Evolutionary conservation across 2,888 invertebrate genomes (phyloP), one percentile per base, ranked within the genome.

Genomic region (Trachelus tabidus): DNA sequence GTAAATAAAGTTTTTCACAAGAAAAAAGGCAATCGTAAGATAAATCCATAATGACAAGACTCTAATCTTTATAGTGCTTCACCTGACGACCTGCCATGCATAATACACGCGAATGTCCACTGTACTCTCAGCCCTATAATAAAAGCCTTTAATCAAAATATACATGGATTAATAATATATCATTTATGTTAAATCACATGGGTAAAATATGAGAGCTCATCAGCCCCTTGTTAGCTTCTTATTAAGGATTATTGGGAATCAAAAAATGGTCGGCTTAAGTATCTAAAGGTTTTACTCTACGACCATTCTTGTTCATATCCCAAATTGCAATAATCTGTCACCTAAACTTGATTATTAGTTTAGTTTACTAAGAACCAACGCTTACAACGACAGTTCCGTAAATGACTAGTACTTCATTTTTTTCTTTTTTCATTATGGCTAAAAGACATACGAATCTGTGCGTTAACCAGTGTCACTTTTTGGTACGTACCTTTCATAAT

Each of bases 361-460:
- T 15, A 31, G 23, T 69, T 69, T 69, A 37, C 37, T 56, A 56
- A 56, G 23, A 56, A 56, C 23, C 23, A 23, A 56, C 56, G 23
- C 56, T 81, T 82, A 82, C 79, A 80, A 79, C 85, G 80, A 85
- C 85, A 87, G 82, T 79, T 79, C 77, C 79, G 76, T 81, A 80
- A 81, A 79, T 88, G 87, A 86, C 87, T 87, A 87, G 87, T 83
- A 56, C 56, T 23, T 56, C 9, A 56, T 23, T 6, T 56, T 56
- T 56, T 6, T 23, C 9, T 56, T 86, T 78, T 84, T 83, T 75
- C 83, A 68, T 79, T 80, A 83, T 80, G 79, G 80, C 81, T 81
- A 81, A 82, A 82, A 82, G 76, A 73, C 79, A 81, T 81, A 81
- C 79, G 34, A 73, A 30, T 84, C 80, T 83, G 85, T 80, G 79